Evolutionary conservation across 1,140 invertebrate genomes (phyloP).

Genomic region (Globodera ellingtonae): DNA sequence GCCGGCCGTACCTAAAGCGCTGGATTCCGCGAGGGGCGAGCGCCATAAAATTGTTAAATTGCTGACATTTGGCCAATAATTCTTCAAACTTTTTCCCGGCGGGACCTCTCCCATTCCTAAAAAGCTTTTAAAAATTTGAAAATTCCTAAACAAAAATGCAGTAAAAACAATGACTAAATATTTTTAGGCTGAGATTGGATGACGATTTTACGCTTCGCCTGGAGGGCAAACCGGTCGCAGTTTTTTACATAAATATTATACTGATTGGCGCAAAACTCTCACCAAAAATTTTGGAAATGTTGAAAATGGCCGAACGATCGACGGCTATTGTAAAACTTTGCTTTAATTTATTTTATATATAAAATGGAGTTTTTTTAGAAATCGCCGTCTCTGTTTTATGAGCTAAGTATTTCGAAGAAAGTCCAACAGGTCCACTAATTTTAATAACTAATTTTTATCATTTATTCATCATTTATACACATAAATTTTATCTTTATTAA

Average conservation of each 20-base stretch:
- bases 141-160: too few species aligned
- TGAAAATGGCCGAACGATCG: slow-evolving; percentile 83
- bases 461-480: too few species aligned
- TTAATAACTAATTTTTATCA: not conserved
- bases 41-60: too few species aligned
- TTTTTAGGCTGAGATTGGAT: slow-evolving; percentile 36
- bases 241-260: slow-evolving; percentile 92
- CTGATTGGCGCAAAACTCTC: slow-evolving; percentile 71
- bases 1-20: too few species aligned
- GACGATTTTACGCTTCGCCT: slow-evolving; percentile 61
- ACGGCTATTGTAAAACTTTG: slow-evolving; percentile 70
- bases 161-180: too few species aligned
- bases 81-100: too few species aligned
- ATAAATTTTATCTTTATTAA: too few species aligned
- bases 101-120: too few species aligned
- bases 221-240: slow-evolving; percentile 77
- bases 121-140: too few species aligned
- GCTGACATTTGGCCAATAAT: too few species aligned
- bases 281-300: slow-evolving; percentile 78
- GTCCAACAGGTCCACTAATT: slow-evolving; percentile 65
- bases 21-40: too few species aligned
- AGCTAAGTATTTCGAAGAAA: slow-evolving; percentile 73
- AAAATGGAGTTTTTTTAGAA: slow-evolving; percentile 69
- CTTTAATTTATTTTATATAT: too few species aligned
- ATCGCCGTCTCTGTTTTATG: slow-evolving; percentile 84